Conservation (phyloP, 2,888 invertebrate species). For the Quadriops clusia region DNA sequence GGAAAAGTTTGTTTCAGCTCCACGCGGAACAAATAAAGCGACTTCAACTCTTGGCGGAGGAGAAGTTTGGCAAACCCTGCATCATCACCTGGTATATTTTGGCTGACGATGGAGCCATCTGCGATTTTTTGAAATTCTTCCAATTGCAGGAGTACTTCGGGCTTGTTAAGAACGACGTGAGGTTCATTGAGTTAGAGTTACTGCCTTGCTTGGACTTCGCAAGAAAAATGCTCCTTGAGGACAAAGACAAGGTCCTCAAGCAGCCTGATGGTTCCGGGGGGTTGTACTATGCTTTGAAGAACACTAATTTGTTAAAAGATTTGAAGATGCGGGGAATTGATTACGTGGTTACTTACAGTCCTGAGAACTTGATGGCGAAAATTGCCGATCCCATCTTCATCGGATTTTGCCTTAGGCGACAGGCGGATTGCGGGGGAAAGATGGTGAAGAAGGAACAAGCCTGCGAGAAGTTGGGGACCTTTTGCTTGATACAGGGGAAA, state of each 20-base stretch:
- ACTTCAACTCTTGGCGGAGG: slow-evolving; percentile 63
- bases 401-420: slow-evolving; percentile 81
- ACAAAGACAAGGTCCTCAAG: slow-evolving; percentile 65
- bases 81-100: slow-evolving; percentile 84
- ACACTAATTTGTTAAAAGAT: slow-evolving; percentile 65
- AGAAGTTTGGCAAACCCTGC: slow-evolving; percentile 48
- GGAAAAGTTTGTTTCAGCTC: slow-evolving; percentile 85
- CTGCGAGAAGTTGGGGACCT: slow-evolving; percentile 89
- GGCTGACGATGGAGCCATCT: slow-evolving; percentile 92
- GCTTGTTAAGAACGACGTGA: slow-evolving; percentile 64
- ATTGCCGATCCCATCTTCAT: slow-evolving; percentile 95
- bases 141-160: slow-evolving; percentile 75
- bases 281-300: slow-evolving; percentile 66
- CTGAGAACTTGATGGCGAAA: slow-evolving; percentile 96
- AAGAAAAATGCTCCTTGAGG: slow-evolving; percentile 83
- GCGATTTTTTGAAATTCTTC: slow-evolving; percentile 72
- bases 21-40: slow-evolving; percentile 85
- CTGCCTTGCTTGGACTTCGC: slow-evolving; percentile 90
- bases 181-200: slow-evolving; percentile 85
- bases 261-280: slow-evolving; percentile 92
- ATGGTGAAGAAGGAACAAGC: slow-evolving; percentile 88
- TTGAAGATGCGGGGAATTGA: slow-evolving; percentile 68
- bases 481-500: slow-evolving; percentile 81
- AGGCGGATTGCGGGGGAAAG: slow-evolving; percentile 92
- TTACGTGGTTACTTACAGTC: slow-evolving; percentile 93